A percentile compares a stretch with the other conserved stretches of the same genome.
Conservation (phyloP, 2,113 vertebrate genomes). For the Brienomyrus brachyistius region DNA sequence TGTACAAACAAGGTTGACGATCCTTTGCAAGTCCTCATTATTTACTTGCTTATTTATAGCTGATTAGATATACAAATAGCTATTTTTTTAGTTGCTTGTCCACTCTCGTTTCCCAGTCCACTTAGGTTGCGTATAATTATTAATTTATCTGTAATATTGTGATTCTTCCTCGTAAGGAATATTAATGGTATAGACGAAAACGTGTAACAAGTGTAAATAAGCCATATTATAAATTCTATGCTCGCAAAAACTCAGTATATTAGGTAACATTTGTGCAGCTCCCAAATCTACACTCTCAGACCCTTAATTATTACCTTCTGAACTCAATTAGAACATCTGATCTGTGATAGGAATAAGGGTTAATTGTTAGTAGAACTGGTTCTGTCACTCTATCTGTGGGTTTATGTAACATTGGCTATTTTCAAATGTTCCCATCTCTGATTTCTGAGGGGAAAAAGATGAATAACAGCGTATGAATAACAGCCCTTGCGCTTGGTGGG, state of each 20-base stretch:
- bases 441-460: background rate
- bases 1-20: background rate
- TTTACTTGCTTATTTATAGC: background rate
- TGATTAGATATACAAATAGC: background rate
- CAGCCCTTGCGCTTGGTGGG: background rate
- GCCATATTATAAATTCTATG: background rate
- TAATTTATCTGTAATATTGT: too few relatives aligned
- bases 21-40: background rate
- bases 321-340: background rate
- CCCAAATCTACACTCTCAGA: background rate
- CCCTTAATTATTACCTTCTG: background rate
- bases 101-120: background rate
- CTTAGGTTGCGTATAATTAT: background rate
- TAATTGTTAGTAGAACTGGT: conserved; percentile 2
- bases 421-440: conserved; percentile 4
- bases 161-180: background rate
- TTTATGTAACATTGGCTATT: background rate
- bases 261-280: background rate
- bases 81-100: background rate
- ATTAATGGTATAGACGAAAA: background rate
- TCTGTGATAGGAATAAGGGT: background rate
- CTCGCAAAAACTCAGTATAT: background rate
- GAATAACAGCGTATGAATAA: background rate
- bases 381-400: background rate
- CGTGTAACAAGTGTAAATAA: background rate